Evolutionary conservation across 1,140 invertebrate species (phyloP).

Genomic region (Galleria mellonella): DNA sequence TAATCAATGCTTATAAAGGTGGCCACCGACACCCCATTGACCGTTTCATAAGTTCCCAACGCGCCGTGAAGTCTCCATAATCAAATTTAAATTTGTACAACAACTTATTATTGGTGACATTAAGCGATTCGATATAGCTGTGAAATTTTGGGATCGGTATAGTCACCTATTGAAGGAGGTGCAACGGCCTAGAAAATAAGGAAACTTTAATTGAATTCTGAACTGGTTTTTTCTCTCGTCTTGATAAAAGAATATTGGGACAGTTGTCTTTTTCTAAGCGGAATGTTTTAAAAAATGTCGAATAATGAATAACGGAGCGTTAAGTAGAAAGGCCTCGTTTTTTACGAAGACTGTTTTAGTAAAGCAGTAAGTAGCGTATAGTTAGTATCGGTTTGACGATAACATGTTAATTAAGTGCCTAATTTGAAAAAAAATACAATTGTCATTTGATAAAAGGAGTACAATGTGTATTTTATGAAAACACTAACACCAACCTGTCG

Average conservation of each 20-base stretch:
- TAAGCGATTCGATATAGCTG: conserved; percentile 46
- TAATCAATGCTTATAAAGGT: conserved; percentile 53
- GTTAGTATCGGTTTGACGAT: too few species aligned
- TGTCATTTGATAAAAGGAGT: too few species aligned
- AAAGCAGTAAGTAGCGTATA: neutral
- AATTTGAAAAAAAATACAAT: too few species aligned
- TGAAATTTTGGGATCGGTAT: conserved; percentile 49
- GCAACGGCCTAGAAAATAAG: conserved; percentile 47
- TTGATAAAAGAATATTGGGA: conserved; percentile 16
- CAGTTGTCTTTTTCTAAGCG: conserved; percentile 18
- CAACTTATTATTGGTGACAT: conserved; percentile 43
- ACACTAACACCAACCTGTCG: too few species aligned
- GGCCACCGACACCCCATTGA: conserved; percentile 58
- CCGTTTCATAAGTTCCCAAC: conserved; percentile 62
- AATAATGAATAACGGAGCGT: conserved; percentile 24
- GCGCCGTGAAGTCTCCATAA: conserved; percentile 57
- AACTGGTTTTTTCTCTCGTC: conserved; percentile 25
- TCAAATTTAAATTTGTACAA: conserved; percentile 66
- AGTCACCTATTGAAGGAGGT: conserved; percentile 40
- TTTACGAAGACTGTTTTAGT: conserved; percentile 9
- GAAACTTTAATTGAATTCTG: conserved; percentile 61
- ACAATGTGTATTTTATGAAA: too few species aligned
- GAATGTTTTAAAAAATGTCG: conserved; percentile 12
- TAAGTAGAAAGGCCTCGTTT: conserved; percentile 12
- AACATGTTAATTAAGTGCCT: too few species aligned